A percentile compares a stretch with the other conserved stretches of the same genome.
Evolutionary conservation across 1,140 invertebrate species (phyloP).

Genomic region (Pinna nobilis): DNA sequence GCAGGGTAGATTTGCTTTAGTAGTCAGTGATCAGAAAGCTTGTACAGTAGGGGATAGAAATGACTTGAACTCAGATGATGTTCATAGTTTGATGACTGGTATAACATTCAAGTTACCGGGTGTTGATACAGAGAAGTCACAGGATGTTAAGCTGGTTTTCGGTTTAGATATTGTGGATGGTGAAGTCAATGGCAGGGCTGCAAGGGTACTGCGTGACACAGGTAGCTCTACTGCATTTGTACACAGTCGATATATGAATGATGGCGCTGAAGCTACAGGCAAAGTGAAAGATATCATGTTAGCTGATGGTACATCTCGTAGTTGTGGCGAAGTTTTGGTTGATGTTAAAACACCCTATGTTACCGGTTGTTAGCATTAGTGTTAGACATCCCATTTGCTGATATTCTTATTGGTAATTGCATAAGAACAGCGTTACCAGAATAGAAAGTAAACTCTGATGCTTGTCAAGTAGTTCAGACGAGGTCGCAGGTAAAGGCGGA

Average conservation of each 20-base stretch:
- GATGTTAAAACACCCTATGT: conserved; percentile 3
- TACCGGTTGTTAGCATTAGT: background rate
- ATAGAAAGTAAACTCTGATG: background rate
- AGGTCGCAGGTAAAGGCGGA: too few species aligned
- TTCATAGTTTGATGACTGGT: background rate
- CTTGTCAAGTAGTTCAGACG: too few species aligned
- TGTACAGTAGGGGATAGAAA: too few species aligned
- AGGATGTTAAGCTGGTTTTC: too few species aligned
- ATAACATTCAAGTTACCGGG: background rate
- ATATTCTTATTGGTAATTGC: conserved; percentile 16
- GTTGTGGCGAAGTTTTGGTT: background rate
- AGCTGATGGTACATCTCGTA: background rate
- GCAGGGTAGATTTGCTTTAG: too few species aligned
- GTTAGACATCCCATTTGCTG: background rate
- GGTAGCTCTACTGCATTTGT: conserved; percentile 17
- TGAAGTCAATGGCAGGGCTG: background rate
- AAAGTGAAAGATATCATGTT: background rate
- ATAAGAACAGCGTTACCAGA: background rate
- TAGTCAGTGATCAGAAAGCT: background rate
- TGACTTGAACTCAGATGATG: background rate
- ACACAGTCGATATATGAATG: too few species aligned
- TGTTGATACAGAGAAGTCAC: background rate
- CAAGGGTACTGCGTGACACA: conserved; percentile 13
- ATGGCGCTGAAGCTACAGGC: too few species aligned
- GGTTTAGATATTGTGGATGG: conserved; percentile 18